Base-by-base conservation (phyloP, 1,140 invertebrate genomes). In the Lucilia sericata region DNA sequence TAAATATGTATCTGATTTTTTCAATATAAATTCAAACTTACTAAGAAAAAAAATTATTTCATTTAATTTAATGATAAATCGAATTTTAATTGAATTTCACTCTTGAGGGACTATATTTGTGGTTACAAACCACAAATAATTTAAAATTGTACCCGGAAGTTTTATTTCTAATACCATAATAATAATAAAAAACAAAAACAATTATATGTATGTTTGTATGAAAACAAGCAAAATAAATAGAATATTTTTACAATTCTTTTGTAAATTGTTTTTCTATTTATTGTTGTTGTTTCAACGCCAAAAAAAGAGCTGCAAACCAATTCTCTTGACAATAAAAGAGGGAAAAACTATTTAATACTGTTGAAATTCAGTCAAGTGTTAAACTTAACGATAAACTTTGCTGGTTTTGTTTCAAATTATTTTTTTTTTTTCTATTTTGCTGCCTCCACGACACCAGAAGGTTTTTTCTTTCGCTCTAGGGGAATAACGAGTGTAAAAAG, bases 341-440 rank as follows among this genome's bases (percentile, higher is more conserved):
- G 13, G 14, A 17, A 74, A 83, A 83, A 51, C 82, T 25, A 74
- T 74, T 65, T 65, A 60, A 60, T 82, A 42, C 81, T 65, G 81
- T 60, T 82, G 70, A 74, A 49, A 74, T 65, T 83, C 82, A 83
- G 14, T 83, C 70, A 83, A 83, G 65, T 74, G 70, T 49, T 36
- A 83, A 83, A 36, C 82, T 47, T 83, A 83, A 74, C 42, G 82
- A 83, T 83, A 83, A 83, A 83, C 34, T 83, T 83, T 74, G 5
- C 70, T 70, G n/a, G 3, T 30, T 81, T 81, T 42, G 5, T 42
- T 7, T 42, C 7, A 30, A 30, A 30, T 30, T 30, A 42, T 7
- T 42, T 3, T 42, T 42, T 42, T 36, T 42, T 42, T 42, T 42
- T 0, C 42, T 42, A 10, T 42, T 7, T 10, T 42, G 10, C 42